Evolutionary conservation across 2,888 invertebrate genomes (phyloP).

Genomic region (Danaus chrysippus): DNA sequence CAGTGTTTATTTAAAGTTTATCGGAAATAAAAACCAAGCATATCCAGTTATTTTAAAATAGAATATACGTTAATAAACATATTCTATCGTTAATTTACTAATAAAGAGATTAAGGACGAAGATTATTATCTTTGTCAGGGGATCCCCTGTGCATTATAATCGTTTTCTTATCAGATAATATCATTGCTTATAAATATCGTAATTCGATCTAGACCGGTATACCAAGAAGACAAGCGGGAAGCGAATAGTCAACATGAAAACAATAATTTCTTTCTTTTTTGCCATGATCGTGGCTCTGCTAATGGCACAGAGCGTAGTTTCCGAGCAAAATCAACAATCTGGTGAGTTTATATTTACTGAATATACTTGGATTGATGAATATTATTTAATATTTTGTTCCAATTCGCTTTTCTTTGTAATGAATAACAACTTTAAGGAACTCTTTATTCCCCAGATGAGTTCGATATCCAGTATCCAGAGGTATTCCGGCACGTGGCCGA

Average conservation of each 20-base stretch:
- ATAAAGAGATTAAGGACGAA: slow-evolving; percentile 3
- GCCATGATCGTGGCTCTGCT: slow-evolving; percentile 8
- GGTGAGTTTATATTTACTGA: slow-evolving; percentile 1
- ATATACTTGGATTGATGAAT: too few relatives aligned
- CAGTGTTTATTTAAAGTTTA: too few relatives aligned
- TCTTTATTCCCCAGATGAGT: neutral
- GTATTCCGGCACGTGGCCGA: neutral
- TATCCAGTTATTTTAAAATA: too few relatives aligned
- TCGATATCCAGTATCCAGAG: neutral
- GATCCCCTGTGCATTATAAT: neutral
- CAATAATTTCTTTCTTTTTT: slow-evolving; percentile 2
- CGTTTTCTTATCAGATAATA: neutral
- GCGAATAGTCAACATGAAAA: slow-evolving; percentile 11
- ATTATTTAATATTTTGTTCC: too few relatives aligned
- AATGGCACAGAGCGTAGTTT: slow-evolving; percentile 9
- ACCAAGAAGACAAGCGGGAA: neutral
- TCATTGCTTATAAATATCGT: neutral
- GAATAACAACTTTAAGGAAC: neutral
- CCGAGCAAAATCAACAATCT: slow-evolving; percentile 9
- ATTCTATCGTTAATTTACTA: neutral
- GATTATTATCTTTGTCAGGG: neutral
- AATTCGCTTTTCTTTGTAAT: too few relatives aligned
- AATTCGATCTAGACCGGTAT: neutral
- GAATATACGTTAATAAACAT: neutral
- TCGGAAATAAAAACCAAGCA: too few relatives aligned